Evolutionary conservation across 2,113 vertebrate genomes (phyloP).

Genomic region (Brachionichthys hirsutus): DNA sequence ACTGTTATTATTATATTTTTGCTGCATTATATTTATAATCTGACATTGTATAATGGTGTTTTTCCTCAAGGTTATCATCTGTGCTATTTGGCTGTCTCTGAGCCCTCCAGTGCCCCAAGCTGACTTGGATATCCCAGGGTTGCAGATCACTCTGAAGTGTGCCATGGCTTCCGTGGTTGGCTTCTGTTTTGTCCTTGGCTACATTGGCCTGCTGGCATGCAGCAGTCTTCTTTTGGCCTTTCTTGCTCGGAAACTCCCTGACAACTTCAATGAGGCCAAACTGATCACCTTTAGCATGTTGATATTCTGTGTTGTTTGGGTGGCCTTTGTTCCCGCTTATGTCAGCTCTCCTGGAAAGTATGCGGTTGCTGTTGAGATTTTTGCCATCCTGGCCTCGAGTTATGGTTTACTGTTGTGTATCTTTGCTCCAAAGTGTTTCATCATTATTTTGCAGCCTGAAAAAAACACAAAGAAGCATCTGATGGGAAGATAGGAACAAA

Average conservation of each 20-base stretch:
- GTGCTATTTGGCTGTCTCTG: slow-evolving; percentile 64
- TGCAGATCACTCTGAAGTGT: slow-evolving; percentile 70
- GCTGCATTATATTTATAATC: too few relatives aligned
- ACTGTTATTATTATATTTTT: too few relatives aligned
- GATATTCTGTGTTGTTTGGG: slow-evolving; percentile 77
- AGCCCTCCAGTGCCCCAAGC: slow-evolving; percentile 59
- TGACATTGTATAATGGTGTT: too few relatives aligned
- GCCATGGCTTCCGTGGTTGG: slow-evolving; percentile 69
- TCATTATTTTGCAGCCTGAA: slow-evolving; percentile 72
- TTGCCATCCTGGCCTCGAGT: slow-evolving; percentile 74
- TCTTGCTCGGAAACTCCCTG: slow-evolving; percentile 74
- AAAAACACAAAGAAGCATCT: slow-evolving; percentile 70
- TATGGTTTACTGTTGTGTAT: slow-evolving; percentile 68
- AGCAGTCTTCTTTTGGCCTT: slow-evolving; percentile 74
- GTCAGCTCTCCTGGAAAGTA: slow-evolving; percentile 75
- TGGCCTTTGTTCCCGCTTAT: slow-evolving; percentile 75
- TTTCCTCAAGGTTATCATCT: slow-evolving; percentile 54
- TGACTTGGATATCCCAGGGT: slow-evolving; percentile 52
- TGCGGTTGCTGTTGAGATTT: slow-evolving; percentile 69
- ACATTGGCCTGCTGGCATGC: slow-evolving; percentile 75
- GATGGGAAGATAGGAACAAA: slow-evolving; percentile 53
- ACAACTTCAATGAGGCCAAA: slow-evolving; percentile 67
- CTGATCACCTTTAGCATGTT: slow-evolving; percentile 82
- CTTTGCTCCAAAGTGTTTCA: slow-evolving; percentile 78
- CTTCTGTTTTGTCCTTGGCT: slow-evolving; percentile 75